Evolutionary conservation across 2,888 invertebrate species (phyloP).

Genomic region (Platycheirus rosarum): DNA sequence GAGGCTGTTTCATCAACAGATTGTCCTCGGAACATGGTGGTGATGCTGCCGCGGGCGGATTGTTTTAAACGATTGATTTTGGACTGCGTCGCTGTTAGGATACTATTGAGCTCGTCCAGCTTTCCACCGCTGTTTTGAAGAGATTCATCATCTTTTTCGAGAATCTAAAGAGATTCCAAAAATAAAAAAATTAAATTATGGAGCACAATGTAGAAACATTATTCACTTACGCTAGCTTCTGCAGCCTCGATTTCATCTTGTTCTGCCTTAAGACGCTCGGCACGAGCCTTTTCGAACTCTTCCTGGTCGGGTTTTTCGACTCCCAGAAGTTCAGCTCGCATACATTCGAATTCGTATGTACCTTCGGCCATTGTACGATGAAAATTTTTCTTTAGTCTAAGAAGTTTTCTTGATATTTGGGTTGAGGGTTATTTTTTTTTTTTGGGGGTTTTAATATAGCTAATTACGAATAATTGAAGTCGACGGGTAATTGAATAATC

Average conservation of each 20-base stretch:
- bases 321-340: constrained; percentile 90
- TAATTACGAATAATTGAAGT: neutral
- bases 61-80: constrained; percentile 92
- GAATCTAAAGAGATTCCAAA: constrained; percentile 83
- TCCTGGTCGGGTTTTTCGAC: constrained; percentile 87
- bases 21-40: constrained; percentile 86
- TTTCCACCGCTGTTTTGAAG: constrained; percentile 87
- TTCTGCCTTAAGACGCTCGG: constrained; percentile 80
- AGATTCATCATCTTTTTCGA: constrained; percentile 86
- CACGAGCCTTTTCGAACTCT: constrained; percentile 86
- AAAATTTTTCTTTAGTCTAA: neutral
- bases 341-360: constrained; percentile 90
- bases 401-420: constrained; percentile 8
- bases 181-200: neutral
- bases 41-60: constrained; percentile 88
- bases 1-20: constrained; percentile 82
- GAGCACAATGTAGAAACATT: neutral
- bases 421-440: neutral
- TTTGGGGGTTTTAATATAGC: neutral
- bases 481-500: constrained; percentile 32
- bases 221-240: constrained; percentile 81
- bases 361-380: constrained; percentile 82
- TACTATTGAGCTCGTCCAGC: constrained; percentile 90
- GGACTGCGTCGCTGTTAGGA: constrained; percentile 91
- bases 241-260: constrained; percentile 83